Evolutionary conservation across 2,113 vertebrate genomes (phyloP).

Genomic region (Pelvicachromis taeniatus): DNA sequence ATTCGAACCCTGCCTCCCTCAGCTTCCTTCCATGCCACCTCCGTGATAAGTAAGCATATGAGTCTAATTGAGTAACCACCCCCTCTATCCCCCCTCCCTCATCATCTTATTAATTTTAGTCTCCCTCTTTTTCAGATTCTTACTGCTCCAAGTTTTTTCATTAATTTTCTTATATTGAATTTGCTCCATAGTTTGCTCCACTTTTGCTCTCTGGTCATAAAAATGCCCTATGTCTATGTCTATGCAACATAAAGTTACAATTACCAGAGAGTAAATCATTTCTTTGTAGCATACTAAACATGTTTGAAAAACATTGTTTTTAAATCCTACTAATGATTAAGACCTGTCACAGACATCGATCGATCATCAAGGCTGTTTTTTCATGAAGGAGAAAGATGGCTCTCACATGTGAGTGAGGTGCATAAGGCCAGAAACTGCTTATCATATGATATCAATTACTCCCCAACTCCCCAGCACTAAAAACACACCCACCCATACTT

Average conservation of each 20-base stretch:
- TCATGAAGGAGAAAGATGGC: neutral
- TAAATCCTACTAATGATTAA: neutral
- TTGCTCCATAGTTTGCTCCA: neutral
- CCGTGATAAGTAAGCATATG: neutral
- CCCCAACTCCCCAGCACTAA: neutral
- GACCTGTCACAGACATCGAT: neutral
- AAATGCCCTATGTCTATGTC: neutral
- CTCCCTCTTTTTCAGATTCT: neutral
- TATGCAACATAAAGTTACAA: neutral
- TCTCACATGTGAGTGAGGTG: constrained; percentile 3
- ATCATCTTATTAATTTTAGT: neutral
- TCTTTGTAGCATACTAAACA: neutral
- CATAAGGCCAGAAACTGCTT: neutral
- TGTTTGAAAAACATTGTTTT: neutral
- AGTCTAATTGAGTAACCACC: neutral
- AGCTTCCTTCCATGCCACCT: neutral
- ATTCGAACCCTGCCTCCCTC: neutral
- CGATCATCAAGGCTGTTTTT: neutral
- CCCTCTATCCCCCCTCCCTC: neutral
- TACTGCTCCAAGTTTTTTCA: neutral
- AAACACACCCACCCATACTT: neutral
- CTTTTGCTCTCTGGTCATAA: neutral
- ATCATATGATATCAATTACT: neutral
- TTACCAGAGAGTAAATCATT: neutral
- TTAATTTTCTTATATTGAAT: neutral